Percentiles rank a stretch among this genome's conserved stretches.
These are phyloP conservation scores for Phataginus tricuspis DNA, from an alignment of 2,797 vertebrate genomes.

Conservation along the genomic window DNA sequence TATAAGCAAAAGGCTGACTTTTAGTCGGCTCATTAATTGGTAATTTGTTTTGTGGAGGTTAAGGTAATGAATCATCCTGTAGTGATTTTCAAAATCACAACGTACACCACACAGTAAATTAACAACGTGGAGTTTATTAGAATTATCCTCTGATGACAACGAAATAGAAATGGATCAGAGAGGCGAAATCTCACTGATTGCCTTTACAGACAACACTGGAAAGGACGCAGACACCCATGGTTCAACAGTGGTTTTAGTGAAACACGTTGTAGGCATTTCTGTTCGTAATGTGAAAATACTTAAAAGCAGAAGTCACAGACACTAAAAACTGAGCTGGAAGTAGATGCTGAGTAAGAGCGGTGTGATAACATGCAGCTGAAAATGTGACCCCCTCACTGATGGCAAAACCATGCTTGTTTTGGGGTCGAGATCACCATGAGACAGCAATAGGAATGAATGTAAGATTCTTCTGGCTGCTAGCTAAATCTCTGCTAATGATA, in stretches of 20 bases:
- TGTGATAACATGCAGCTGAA: background rate
- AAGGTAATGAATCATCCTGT: background rate
- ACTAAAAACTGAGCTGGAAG: background rate
- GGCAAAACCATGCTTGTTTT: background rate
- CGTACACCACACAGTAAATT: conserved; percentile 65
- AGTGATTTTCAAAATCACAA: conserved; percentile 58
- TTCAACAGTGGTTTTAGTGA: background rate
- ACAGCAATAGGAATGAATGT: background rate
- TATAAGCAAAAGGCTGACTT: background rate
- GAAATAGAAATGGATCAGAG: background rate
- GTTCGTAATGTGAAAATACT: background rate
- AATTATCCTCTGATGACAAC: background rate
- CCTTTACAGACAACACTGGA: background rate
- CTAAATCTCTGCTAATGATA: conserved; percentile 14
- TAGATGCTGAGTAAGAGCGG: background rate
- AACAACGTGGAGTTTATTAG: conserved; percentile 13
- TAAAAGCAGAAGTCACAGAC: conserved; percentile 32
- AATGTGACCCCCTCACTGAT: background rate
- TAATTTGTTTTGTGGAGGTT: conserved; percentile 34
- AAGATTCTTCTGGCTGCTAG: background rate
- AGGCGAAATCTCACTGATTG: background rate
- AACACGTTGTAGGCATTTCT: background rate
- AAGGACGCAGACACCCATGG: background rate
- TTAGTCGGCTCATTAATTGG: conserved; percentile 52
- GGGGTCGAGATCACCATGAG: background rate